Percentiles rank a stretch among this genome's conserved stretches.
Evolutionary conservation across 2,888 invertebrate genomes (phyloP).

Genomic region (Pachycephus smyrnensis): DNA sequence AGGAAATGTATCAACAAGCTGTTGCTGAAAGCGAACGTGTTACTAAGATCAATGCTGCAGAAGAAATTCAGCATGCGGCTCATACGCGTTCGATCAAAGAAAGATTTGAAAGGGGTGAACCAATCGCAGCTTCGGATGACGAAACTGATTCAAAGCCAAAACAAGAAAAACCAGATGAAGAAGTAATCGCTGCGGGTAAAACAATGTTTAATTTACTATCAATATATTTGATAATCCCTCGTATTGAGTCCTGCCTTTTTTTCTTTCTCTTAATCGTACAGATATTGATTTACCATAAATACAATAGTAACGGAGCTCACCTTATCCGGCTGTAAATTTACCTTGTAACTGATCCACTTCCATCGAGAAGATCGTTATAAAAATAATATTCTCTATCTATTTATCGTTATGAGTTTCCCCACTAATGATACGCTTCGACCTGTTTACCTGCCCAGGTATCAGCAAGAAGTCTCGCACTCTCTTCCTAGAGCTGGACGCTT

Average conservation of each 20-base stretch:
- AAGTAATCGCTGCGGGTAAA: constrained; percentile 84
- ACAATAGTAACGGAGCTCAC: neutral
- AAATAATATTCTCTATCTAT: neutral
- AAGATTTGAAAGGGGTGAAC: constrained; percentile 84
- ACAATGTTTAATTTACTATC: neutral
- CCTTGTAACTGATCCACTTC: neutral
- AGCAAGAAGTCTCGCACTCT: constrained; percentile 88
- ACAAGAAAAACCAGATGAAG: constrained; percentile 78
- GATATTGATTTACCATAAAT: neutral
- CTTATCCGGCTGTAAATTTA: neutral
- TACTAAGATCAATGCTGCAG: constrained; percentile 63
- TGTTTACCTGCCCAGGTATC: constrained; percentile 72
- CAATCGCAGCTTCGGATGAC: constrained; percentile 72
- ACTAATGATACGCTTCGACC: neutral
- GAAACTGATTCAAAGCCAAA: constrained; percentile 69
- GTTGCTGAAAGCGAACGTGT: constrained; percentile 82
- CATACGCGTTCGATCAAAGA: constrained; percentile 78
- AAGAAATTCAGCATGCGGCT: constrained; percentile 64
- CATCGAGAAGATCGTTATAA: neutral
- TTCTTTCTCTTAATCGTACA: neutral
- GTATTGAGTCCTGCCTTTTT: neutral
- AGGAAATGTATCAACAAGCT: constrained; percentile 92
- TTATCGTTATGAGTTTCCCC: neutral
- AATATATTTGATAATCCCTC: neutral
- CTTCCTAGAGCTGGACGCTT: constrained; percentile 87